phyloP scores from a whole-genome alignment of 2,888 invertebrate species.

The Tetragonisca angustula region DNA sequence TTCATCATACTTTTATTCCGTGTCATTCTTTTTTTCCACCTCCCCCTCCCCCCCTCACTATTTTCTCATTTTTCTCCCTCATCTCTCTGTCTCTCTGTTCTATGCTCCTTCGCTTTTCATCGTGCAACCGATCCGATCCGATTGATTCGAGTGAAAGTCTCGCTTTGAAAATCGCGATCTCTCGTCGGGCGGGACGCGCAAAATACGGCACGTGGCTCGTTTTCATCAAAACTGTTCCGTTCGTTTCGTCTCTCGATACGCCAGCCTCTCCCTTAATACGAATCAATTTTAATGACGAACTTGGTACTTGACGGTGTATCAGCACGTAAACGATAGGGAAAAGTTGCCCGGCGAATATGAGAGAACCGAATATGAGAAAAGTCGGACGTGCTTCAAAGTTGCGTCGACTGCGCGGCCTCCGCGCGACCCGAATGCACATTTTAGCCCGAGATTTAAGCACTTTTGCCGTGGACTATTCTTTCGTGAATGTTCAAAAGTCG shows the following conservation, averaged over 20 bases:
- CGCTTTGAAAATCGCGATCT: not conserved
- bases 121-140: not conserved
- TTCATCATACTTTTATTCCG: not conserved
- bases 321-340: constrained; percentile 1
- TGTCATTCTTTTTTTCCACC: not conserved
- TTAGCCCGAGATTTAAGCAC: constrained; percentile 54
- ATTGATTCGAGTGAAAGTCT: not conserved
- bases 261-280: constrained; percentile 13
- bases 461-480: constrained; percentile 59
- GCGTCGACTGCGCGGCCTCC: constrained; percentile 16
- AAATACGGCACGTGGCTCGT: not conserved
- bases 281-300: constrained; percentile 35
- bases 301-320: not conserved
- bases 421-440: constrained; percentile 48
- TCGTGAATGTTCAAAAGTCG: constrained; percentile 53
- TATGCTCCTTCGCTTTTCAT: too few relatives aligned
- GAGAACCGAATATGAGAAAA: constrained; percentile 49
- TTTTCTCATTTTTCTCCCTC: not conserved
- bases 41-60: not conserved
- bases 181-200: not conserved
- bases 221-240: not conserved
- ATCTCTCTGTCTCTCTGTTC: not conserved
- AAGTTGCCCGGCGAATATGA: constrained; percentile 14
- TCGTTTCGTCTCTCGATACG: not conserved
- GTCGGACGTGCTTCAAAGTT: constrained; percentile 45